These are phyloP conservation scores for Xanthorhoe designata DNA, from an alignment of 2,888 invertebrate species.

Conservation along the genomic window DNA sequence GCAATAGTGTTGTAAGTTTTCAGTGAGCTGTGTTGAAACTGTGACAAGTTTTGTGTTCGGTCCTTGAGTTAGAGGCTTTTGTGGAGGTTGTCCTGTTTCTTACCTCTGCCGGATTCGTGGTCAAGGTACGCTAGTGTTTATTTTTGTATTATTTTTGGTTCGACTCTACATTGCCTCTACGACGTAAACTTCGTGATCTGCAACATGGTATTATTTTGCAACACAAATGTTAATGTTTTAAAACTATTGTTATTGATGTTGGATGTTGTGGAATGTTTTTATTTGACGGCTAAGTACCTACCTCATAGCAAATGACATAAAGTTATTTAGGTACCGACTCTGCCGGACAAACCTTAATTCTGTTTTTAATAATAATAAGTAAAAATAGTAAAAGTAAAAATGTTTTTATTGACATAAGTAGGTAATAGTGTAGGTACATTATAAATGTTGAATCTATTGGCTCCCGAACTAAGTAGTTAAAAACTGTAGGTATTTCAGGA, in stretches of 20 bases:
- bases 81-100: slow-evolving; percentile 62
- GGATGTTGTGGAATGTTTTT: too few species aligned
- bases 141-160: slow-evolving; percentile 22
- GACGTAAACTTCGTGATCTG: neutral
- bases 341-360: neutral
- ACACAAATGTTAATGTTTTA: too few species aligned
- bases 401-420: too few species aligned
- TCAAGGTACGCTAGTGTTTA: slow-evolving; percentile 61
- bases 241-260: too few species aligned
- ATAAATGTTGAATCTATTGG: too few species aligned
- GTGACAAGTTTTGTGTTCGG: slow-evolving; percentile 75
- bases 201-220: neutral
- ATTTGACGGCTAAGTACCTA: too few species aligned
- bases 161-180: slow-evolving; percentile 5
- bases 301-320: too few species aligned
- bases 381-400: too few species aligned
- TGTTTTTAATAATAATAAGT: neutral
- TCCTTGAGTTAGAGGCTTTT: slow-evolving; percentile 81
- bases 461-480: too few species aligned
- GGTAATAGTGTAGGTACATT: too few species aligned
- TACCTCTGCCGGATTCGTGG: slow-evolving; percentile 63
- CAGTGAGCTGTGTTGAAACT: slow-evolving; percentile 65
- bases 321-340: too few species aligned
- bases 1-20: slow-evolving; percentile 35
- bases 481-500: too few species aligned